Base-by-base conservation (phyloP, 1,140 invertebrate genomes). In the Apis cerana region DNA sequence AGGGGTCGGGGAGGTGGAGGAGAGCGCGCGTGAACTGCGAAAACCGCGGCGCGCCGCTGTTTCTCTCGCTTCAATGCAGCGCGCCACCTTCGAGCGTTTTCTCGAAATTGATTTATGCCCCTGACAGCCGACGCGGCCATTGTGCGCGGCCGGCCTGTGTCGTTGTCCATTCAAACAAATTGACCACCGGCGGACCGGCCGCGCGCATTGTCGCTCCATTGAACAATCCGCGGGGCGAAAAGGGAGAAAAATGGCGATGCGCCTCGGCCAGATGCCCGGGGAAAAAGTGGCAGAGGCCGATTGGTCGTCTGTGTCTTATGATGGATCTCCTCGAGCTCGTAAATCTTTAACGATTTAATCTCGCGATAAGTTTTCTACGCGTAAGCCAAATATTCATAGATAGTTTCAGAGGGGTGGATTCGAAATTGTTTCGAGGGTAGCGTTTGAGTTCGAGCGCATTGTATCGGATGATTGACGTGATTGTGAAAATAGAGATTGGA, bases 161-260 rank as follows among this genome's bases (percentile, higher is more conserved):
- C 88, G 89, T 90, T 90, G 89, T 90, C 89, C 90, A 88, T 90
- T 89, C 90, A 88, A 91, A 91, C 90, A 91, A 91, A 91, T 91
- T 91, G 90, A 91, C 89, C 89, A 82, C 80, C 85, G 83, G 78
- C 78, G 82, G 84, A 67, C 84, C 82, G 83, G 84, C 65, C 83
- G 62, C 69, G 80, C 75, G 78, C 79, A 80, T 88, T 89, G 87
- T 90, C 85, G 83, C 82, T 80, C 81, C 89, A 90, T 90, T 91
- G 88, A 90, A 85, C 87, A 87, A 90, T 91, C 89, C 84, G 80
- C 85, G 83, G 84, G 85, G 82, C 83, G 83, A 89, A 91, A 56
- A 87, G 86, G 68, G 83, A 90, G 87, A 89, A 86, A 89, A 90
- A 88, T 88, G 83, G 79, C 85, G 80, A 86, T 76, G 85, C 82